These are phyloP conservation scores for Saturnia pavonia DNA, from an alignment of 2,888 invertebrate species.

Conservation along the genomic window DNA sequence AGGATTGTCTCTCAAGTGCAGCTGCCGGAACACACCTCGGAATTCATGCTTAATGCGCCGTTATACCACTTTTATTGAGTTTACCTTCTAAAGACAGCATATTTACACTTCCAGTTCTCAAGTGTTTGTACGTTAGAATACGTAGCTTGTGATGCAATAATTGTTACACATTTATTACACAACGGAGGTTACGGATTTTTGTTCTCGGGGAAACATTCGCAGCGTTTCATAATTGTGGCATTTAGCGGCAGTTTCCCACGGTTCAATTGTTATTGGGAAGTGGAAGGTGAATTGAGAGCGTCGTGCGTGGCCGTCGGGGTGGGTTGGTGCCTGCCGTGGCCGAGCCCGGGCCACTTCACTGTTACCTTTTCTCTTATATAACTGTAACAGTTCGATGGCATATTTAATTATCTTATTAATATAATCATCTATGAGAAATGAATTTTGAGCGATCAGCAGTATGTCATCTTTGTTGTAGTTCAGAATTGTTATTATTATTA, in stretches of 20 bases:
- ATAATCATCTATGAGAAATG: not conserved
- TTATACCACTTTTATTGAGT: not conserved
- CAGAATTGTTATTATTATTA: too few species aligned
- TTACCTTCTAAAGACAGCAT: not conserved
- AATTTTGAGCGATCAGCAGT: not conserved
- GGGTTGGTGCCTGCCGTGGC: slow-evolving; percentile 29
- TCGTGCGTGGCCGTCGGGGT: slow-evolving; percentile 60
- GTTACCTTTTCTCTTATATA: not conserved
- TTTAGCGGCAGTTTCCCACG: slow-evolving; percentile 70
- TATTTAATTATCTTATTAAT: slow-evolving; percentile 6
- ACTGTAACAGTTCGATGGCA: not conserved
- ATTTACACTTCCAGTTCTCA: slow-evolving; percentile 26
- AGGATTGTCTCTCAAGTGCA: too few species aligned
- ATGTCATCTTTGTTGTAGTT: not conserved
- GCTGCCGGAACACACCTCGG: too few species aligned
- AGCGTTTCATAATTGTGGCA: slow-evolving; percentile 63
- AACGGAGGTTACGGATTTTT: slow-evolving; percentile 36
- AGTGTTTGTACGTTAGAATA: slow-evolving; percentile 48
- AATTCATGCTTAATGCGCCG: not conserved
- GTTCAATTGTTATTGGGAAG: slow-evolving; percentile 71
- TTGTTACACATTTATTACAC: slow-evolving; percentile 58
- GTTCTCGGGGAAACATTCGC: slow-evolving; percentile 54
- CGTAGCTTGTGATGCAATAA: slow-evolving; percentile 54
- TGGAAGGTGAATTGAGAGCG: slow-evolving; percentile 48
- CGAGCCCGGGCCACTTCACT: slow-evolving; percentile 40